Base-by-base conservation (phyloP, 2,797 vertebrate species). In the Enteromius fasciolatus region DNA sequence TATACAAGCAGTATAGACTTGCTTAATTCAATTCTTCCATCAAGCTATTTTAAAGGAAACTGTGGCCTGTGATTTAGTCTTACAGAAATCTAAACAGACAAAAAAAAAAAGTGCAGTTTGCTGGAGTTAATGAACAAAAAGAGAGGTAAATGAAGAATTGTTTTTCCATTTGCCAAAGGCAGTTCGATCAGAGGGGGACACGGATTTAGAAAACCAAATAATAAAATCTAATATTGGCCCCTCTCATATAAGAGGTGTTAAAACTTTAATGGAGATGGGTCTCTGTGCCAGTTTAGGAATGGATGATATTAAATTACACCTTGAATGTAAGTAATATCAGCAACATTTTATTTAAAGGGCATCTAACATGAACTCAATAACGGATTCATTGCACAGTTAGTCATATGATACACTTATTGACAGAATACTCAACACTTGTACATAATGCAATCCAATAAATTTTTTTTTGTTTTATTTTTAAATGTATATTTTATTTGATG, bases 181-280 rank as follows among this genome's bases (percentile, higher is more conserved):
- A 28, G 7, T 63, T 69, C 23, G n/a, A 36, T 46, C 57, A 52
- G 41, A 39, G 67, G 18, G 39, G 50, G 33, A 46, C 25, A 63
- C 61, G 33, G 78, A 72, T 81, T 77, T 63, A 81, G 74, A 18
- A 70, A 72, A 63, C 20, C 67, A 80, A 31, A 72, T 72, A 28
- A 72, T 80, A 78, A 80, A 80, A 25, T 39, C 50, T 39, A 39
- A 85, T 81, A 81, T 77, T 72, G 64, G 73, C 67, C 70, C 8
- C 10, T 46, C 78, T 77, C 78, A 81, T 85, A 85, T 85, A 63
- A 76, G 44, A 72, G 36, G 46, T 64, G 79, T 77, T 85, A 57
- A 81, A 85, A 81, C 80, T 81, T 84, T 85, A 81, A 85, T 77
- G 54, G 78, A 28, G 70, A 57, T 50, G n/a, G 64, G 46, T 68